These are phyloP conservation scores for Archocentrus centrarchus DNA, from an alignment of 2,113 vertebrate genomes.

Conservation along the genomic window DNA sequence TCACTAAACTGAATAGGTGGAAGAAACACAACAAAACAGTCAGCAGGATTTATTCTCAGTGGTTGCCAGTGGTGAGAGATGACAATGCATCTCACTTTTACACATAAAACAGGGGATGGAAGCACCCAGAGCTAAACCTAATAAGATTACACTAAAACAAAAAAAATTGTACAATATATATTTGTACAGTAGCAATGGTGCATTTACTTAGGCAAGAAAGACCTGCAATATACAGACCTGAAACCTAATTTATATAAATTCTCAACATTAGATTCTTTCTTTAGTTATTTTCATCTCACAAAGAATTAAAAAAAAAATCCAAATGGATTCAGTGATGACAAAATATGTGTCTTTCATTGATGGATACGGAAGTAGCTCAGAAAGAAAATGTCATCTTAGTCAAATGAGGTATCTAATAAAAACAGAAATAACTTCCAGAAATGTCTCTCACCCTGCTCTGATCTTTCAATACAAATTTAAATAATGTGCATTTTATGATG, in stretches of 20 bases:
- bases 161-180: no score
- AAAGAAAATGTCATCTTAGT: background rate
- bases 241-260: background rate
- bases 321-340: background rate
- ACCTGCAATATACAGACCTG: background rate
- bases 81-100: background rate
- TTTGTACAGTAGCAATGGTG: background rate
- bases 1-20: conserved; percentile 6
- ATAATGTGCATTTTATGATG: background rate
- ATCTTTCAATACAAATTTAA: conserved; percentile 6
- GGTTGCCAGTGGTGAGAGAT: background rate
- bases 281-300: background rate
- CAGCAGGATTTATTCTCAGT: conserved; percentile 8
- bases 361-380: background rate
- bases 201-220: background rate
- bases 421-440: background rate
- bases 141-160: background rate
- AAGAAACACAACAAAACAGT: conserved; percentile 1
- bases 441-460: background rate
- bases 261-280: background rate
- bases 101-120: background rate
- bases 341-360: background rate
- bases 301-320: background rate
- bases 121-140: background rate
- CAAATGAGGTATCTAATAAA: background rate